Conservation (phyloP, 2,113 vertebrate species). For the Panthera tigris region DNA sequence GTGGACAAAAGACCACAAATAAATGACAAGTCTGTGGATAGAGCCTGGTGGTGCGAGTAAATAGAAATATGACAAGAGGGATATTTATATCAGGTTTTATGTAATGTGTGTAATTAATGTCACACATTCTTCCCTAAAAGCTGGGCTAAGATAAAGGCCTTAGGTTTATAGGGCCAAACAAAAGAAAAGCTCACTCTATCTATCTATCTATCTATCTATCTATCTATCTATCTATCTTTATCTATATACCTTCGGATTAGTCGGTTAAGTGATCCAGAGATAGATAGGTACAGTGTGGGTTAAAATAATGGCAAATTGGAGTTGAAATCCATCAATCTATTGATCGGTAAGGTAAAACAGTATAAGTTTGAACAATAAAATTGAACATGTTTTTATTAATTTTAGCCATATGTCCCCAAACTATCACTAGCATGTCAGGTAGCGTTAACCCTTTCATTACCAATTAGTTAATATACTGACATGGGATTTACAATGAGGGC, state of each 20-base stretch:
- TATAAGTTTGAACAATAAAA: background rate
- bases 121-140: background rate
- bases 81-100: background rate
- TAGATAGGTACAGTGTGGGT: background rate
- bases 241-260: background rate
- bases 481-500: background rate
- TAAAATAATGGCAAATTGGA: background rate
- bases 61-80: background rate
- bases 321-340: background rate
- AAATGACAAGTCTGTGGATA: background rate
- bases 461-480: background rate
- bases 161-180: background rate
- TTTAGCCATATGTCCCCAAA: background rate
- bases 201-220: background rate
- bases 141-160: background rate
- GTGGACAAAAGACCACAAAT: background rate
- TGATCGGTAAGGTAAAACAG: background rate
- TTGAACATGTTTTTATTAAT: background rate
- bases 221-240: background rate
- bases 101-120: background rate
- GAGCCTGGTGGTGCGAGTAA: background rate
- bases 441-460: background rate
- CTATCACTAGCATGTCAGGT: background rate
- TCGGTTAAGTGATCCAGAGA: background rate
- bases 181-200: background rate